phyloP scores from a whole-genome alignment of 2,888 invertebrate genomes.

The Cosmia trapezina region DNA sequence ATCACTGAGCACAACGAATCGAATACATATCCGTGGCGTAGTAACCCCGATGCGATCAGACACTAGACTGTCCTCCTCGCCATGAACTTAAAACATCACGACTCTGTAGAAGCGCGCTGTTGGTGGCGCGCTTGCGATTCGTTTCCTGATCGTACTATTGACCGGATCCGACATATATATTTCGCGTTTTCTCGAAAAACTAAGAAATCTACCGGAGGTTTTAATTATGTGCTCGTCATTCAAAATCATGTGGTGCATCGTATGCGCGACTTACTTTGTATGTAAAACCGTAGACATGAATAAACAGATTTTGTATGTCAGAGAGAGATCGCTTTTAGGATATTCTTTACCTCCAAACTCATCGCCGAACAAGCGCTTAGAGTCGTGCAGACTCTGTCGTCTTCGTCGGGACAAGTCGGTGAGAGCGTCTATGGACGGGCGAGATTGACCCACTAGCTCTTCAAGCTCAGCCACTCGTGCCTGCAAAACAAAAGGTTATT shows the following conservation, averaged over 20 bases:
- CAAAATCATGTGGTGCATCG: no score
- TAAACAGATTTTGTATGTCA: background rate
- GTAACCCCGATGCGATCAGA: no score
- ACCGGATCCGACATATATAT: no score
- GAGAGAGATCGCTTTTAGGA: background rate
- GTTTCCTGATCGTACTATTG: no score
- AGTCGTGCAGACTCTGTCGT: slow-evolving; percentile 82
- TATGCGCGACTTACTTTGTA: background rate
- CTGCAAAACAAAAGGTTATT: slow-evolving; percentile 61
- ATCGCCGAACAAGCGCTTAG: slow-evolving; percentile 75
- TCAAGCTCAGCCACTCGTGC: slow-evolving; percentile 74
- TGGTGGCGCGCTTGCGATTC: no score
- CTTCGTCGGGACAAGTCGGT: slow-evolving; percentile 74
- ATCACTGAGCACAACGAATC: no score
- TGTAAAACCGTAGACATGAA: background rate
- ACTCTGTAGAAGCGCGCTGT: no score
- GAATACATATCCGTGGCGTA: no score
- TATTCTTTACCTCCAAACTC: slow-evolving; percentile 62
- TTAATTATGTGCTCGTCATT: background rate
- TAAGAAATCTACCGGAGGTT: background rate
- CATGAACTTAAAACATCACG: no score
- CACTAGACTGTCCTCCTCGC: no score
- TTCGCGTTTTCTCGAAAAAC: background rate
- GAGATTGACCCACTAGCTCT: slow-evolving; percentile 59
- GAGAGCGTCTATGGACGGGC: slow-evolving; percentile 70